Evolutionary conservation across 2,888 invertebrate species (phyloP).

Genomic region (Hipparchia semele): DNA sequence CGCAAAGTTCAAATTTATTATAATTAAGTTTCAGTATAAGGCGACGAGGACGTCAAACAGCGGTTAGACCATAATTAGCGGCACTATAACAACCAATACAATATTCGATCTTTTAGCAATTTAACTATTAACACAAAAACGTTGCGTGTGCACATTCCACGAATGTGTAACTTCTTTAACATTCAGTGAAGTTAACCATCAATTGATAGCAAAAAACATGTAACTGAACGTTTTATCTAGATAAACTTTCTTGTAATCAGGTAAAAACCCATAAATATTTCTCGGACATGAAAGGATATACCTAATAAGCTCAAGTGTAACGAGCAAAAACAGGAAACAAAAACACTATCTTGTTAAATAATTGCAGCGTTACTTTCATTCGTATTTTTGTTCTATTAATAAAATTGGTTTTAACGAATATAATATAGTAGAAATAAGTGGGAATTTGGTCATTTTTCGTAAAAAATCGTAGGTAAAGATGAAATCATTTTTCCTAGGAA

Average conservation of each 20-base stretch:
- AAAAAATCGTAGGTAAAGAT: no score
- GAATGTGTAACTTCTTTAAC: neutral
- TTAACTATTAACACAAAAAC: neutral
- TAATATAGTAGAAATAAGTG: no score
- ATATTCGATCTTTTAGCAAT: conserved; percentile 3
- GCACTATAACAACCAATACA: neutral
- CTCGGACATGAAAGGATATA: neutral
- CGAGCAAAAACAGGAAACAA: neutral
- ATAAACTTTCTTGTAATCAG: neutral
- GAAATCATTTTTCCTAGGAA: no score
- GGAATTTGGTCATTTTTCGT: no score
- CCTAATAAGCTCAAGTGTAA: neutral
- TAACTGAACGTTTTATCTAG: neutral
- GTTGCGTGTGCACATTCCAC: neutral
- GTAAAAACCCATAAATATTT: neutral
- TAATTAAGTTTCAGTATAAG: neutral
- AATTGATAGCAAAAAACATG: neutral
- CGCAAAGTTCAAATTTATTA: neutral
- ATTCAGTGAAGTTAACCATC: conserved; percentile 1
- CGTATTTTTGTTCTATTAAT: no score
- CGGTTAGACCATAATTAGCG: neutral
- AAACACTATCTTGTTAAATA: neutral
- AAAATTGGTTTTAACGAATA: no score
- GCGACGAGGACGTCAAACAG: no score
- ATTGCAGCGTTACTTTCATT: neutral